These are phyloP conservation scores for Batillaria attramentaria DNA, from an alignment of 1,140 invertebrate genomes.

Conservation along the genomic window DNA sequence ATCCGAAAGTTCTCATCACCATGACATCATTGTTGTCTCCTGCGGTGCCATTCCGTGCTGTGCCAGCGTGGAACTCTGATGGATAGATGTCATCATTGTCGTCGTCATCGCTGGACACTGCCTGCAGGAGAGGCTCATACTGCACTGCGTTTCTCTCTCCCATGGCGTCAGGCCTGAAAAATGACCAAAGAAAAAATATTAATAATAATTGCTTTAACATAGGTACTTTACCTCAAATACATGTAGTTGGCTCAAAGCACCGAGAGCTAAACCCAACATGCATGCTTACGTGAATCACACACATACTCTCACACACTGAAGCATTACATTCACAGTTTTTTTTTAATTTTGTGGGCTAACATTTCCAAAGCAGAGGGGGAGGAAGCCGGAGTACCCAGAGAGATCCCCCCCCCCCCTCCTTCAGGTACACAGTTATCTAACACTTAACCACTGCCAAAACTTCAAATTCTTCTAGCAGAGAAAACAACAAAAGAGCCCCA, in stretches of 20 bases:
- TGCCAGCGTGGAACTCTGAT: not conserved
- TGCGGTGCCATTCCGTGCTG: not conserved
- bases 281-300: too few relatives aligned
- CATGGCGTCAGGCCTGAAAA: not conserved
- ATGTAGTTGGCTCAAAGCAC: too few relatives aligned
- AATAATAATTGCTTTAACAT: too few relatives aligned
- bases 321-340: not conserved
- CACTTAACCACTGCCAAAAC: not conserved
- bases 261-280: too few relatives aligned
- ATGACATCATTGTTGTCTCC: not conserved
- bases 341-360: too few relatives aligned
- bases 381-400: too few relatives aligned
- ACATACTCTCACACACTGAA: too few relatives aligned
- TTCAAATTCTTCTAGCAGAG: not conserved
- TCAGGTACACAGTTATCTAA: not conserved
- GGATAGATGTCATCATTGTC: constrained; percentile 5
- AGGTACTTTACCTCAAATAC: too few relatives aligned
- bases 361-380: too few relatives aligned
- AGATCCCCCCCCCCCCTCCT: too few relatives aligned
- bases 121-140: constrained; percentile 14
- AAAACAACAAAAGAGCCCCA: not conserved
- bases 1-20: not conserved
- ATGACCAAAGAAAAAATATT: not conserved
- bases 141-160: not conserved
- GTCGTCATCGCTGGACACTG: constrained; percentile 14